Evolutionary conservation across 1,140 invertebrate species (phyloP), one percentile per base, ranked within the genome.

Genomic region (Platyscapa corneri): DNA sequence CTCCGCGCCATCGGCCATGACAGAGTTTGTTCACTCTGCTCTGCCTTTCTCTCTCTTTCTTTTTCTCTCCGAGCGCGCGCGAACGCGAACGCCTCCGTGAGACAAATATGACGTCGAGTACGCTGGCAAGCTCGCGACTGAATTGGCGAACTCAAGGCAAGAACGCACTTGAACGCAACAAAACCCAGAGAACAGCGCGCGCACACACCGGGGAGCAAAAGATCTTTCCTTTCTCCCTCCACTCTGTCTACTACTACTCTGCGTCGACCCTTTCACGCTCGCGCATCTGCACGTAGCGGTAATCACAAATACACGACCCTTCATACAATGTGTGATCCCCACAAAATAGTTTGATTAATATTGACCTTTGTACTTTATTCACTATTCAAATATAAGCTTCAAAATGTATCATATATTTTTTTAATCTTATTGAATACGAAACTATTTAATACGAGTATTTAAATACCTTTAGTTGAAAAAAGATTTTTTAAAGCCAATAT

Each of bases 1-100:
- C 49, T 39, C 42, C 64, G 60, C 67, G 78, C 64, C 60, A 74
- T 34, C 64, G 42, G 80, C 60, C 79, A 72, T 76, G 75, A 82
- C 67, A 85, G 70, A 3, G 46, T 16, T 14, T 46, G 0, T 0
- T 16, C 72, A 16, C 49, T 53, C 39, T 30, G 20, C 18, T 74
- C 34, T 12, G 65, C 32, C 8, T 65, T n/a, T 3, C 23, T 30
- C 3, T 65, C 3, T 14, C n/a, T n/a, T n/a, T n/a, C n/a, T n/a
- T n/a, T 3, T 23, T 20, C 34, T 20, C 34, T 42, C 30, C 27
- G 64, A n/a, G 42, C 53, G 39, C 39, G 49, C 67, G 42, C 49
- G 32, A 70, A 30, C 65, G 30, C 6, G 49, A 1, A 10, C 30
- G 18, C 1, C 16, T 37, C 5, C 30, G 10, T 16, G 14, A 34